These are phyloP conservation scores for Platyscapa corneri DNA, from an alignment of 1,140 invertebrate species.

Conservation along the genomic window DNA sequence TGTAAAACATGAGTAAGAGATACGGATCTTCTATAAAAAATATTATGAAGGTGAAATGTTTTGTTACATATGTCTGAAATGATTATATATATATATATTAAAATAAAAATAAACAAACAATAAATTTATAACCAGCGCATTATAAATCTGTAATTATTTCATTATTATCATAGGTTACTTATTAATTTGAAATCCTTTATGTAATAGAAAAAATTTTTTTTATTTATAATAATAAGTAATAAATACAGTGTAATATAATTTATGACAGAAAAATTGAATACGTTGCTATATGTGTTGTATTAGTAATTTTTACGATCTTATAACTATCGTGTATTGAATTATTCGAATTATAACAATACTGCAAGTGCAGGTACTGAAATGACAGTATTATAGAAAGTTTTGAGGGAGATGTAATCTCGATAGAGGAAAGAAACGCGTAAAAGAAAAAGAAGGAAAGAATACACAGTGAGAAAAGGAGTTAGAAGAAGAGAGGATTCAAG, in stretches of 20 bases:
- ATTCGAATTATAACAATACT: not conserved
- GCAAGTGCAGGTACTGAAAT: not conserved
- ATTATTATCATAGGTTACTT: too few species aligned
- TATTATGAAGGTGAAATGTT: not conserved
- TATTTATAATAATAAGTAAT: not conserved
- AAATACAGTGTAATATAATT: not conserved
- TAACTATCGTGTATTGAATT: not conserved
- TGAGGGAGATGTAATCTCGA: not conserved
- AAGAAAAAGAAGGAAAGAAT: not conserved
- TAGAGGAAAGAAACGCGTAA: not conserved
- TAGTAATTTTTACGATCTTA: not conserved
- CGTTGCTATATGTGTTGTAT: not conserved
- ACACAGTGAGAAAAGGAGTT: not conserved
- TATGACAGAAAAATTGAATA: not conserved
- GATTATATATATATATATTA: not conserved
- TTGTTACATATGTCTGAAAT: not conserved
- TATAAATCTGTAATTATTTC: not conserved
- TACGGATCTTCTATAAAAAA: not conserved
- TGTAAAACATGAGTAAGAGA: not conserved
- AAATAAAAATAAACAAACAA: not conserved
- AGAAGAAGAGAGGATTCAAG: not conserved
- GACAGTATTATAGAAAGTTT: constrained; percentile 14
- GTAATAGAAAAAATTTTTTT: not conserved
- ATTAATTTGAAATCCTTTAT: not conserved
- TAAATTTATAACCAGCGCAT: not conserved